These are phyloP conservation scores for Bombus vancouverensis DNA, from an alignment of 1,140 invertebrate species.

Conservation along the genomic window DNA sequence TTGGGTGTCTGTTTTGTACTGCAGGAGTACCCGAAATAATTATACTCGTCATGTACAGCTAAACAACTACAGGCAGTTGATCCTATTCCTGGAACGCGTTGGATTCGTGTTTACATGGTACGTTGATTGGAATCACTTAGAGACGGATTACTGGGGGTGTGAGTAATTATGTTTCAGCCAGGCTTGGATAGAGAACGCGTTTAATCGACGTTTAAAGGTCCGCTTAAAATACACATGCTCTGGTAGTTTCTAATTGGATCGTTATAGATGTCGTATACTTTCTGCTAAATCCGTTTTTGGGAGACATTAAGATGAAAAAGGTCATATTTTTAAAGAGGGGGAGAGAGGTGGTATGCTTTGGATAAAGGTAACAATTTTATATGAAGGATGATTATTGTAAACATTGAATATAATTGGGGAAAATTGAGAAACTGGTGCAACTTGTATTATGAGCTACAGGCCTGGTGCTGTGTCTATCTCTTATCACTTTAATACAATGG, in stretches of 20 bases:
- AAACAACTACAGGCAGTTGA: slow-evolving; percentile 7
- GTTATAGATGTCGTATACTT: background rate
- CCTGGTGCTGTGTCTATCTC: slow-evolving; percentile 4
- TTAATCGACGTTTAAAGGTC: background rate
- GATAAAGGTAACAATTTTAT: slow-evolving; percentile 30
- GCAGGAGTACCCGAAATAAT: slow-evolving; percentile 23
- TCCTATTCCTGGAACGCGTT: slow-evolving; percentile 24
- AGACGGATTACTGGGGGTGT: background rate
- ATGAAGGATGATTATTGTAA: background rate
- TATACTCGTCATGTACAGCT: background rate
- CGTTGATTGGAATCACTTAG: background rate
- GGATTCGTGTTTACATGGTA: slow-evolving; percentile 24
- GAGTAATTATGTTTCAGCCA: slow-evolving; percentile 47
- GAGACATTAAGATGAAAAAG: slow-evolving; percentile 7
- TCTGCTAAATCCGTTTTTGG: background rate
- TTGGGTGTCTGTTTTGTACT: slow-evolving; percentile 38
- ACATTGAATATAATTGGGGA: slow-evolving; percentile 4
- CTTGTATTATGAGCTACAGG: slow-evolving; percentile 57
- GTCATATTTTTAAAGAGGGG: background rate
- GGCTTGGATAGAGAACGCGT: slow-evolving; percentile 5
- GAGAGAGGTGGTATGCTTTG: background rate
- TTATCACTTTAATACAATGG: slow-evolving; percentile 2
- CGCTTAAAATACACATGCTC: background rate
- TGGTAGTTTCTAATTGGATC: background rate
- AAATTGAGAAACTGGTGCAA: slow-evolving; percentile 3